These are phyloP conservation scores for Drosophila parabipectinata DNA, from an alignment of 1,140 invertebrate genomes.

Conservation along the genomic window DNA sequence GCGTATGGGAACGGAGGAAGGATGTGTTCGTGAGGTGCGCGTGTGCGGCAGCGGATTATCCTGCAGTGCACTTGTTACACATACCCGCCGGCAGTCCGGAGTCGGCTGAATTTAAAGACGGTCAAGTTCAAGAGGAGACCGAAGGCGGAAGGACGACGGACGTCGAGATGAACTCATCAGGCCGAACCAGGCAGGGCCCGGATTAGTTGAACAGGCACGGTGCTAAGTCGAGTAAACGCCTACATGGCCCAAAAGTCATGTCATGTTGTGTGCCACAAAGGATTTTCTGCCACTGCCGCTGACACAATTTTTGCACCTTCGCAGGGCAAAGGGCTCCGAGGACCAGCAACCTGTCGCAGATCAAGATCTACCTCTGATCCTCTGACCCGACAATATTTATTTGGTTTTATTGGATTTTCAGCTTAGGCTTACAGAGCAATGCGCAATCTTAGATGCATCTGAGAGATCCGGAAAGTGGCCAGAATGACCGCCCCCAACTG, in stretches of 20 bases:
- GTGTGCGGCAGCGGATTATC: slow-evolving; percentile 75
- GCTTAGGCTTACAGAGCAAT: slow-evolving; percentile 48
- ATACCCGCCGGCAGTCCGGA: slow-evolving; percentile 24
- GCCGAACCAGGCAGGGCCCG: slow-evolving; percentile 36
- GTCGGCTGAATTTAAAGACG: slow-evolving; percentile 51
- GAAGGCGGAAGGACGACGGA: slow-evolving; percentile 15
- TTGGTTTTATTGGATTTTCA: slow-evolving; percentile 79
- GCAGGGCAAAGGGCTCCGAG: neutral
- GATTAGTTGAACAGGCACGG: slow-evolving; percentile 62
- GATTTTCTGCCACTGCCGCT: slow-evolving; percentile 51
- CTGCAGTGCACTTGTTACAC: slow-evolving; percentile 65
- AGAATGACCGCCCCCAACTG: slow-evolving; percentile 6
- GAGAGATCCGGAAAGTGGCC: slow-evolving; percentile 3
- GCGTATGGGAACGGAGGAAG: slow-evolving; percentile 19
- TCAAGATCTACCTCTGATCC: slow-evolving; percentile 47
- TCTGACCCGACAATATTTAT: slow-evolving; percentile 76
- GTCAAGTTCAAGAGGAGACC: slow-evolving; percentile 63
- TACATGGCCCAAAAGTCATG: slow-evolving; percentile 72
- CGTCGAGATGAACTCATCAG: slow-evolving; percentile 70
- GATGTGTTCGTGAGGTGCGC: slow-evolving; percentile 50
- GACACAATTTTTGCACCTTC: slow-evolving; percentile 72
- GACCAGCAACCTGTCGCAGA: slow-evolving; percentile 31
- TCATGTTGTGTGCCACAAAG: slow-evolving; percentile 75
- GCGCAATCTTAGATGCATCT: slow-evolving; percentile 71
- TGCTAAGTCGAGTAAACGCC: slow-evolving; percentile 82